A percentile compares a stretch with the other conserved stretches of the same genome.
These are phyloP conservation scores for Urophycis tenuis DNA, from an alignment of 2,797 vertebrate genomes.

Conservation along the genomic window DNA sequence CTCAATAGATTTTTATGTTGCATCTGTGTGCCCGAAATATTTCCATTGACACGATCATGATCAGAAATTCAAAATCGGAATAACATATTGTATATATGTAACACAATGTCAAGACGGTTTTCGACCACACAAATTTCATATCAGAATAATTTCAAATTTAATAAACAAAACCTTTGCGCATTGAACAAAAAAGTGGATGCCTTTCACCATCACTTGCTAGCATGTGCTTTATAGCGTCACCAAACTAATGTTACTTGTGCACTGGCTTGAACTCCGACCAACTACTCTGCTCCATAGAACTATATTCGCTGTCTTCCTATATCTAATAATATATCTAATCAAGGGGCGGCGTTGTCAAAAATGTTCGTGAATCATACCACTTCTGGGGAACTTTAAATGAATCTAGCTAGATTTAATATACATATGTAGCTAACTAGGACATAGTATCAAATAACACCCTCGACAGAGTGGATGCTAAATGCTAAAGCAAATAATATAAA, in stretches of 20 bases:
- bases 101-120: slow-evolving; percentile 65
- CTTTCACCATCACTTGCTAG: slow-evolving; percentile 55
- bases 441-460: slow-evolving; percentile 71
- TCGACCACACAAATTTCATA: slow-evolving; percentile 65
- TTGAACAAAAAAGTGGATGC: slow-evolving; percentile 37
- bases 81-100: slow-evolving; percentile 69
- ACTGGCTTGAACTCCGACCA: slow-evolving; percentile 33
- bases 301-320: slow-evolving; percentile 44
- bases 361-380: slow-evolving; percentile 28
- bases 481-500: slow-evolving; percentile 60
- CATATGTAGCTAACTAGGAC: slow-evolving; percentile 63
- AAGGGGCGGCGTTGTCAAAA: slow-evolving; percentile 26
- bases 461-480: slow-evolving; percentile 62
- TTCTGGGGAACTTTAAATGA: slow-evolving; percentile 57
- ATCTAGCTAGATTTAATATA: slow-evolving; percentile 62
- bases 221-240: slow-evolving; percentile 54
- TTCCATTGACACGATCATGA: slow-evolving; percentile 62
- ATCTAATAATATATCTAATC: slow-evolving; percentile 35
- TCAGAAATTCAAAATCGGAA: slow-evolving; percentile 62
- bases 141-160: slow-evolving; percentile 59
- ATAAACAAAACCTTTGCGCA: slow-evolving; percentile 45
- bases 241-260: slow-evolving; percentile 52
- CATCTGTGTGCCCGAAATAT: slow-evolving; percentile 49
- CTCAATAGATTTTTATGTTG: slow-evolving; percentile 59
- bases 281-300: slow-evolving; percentile 49